Evolutionary conservation across 2,888 invertebrate genomes (phyloP), one percentile per base, ranked within the genome.

Genomic region (Pristionchus mayeri): DNA sequence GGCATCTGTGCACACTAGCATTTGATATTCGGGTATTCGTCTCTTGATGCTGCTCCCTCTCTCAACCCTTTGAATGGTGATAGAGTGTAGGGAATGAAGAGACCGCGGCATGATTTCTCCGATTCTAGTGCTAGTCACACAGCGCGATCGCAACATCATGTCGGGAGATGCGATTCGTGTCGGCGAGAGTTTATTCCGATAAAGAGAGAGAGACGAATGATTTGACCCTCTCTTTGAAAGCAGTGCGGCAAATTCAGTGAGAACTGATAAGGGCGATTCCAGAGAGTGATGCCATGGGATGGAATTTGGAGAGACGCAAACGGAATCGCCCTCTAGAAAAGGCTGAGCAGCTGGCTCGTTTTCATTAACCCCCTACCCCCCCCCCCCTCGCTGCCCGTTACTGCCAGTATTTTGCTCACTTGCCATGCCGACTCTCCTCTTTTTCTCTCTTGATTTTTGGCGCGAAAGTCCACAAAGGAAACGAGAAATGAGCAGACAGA

Each of bases 401-500:
- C 71, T 21, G 44, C n/a, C n/a, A 27, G 57, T 60, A 67, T 67
- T n/a, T n/a, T 37, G 67, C 40, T 71, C 71, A 71, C 24, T 40
- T 71, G 40, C 40, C 71, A 37, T 71, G 71, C 71, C 71, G 71
- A 34, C 63, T 24, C 24, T 18, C 40, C 71, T 67, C 67, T 24
- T 63, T 63, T 40, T 71, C 63, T 18, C 21, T 34, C 40, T 40
- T 24, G 40, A 71, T 37, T 71, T 71, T 71, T 71, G 71, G 71
- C 71, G 71, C 71, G 40, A 71, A 71, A 37, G 7, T 24, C 37
- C 24, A 71, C 71, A 71, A 71, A 71, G 44, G 71, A 44, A 13
- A 71, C 44, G 71, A 24, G 63, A 34, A 63, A 63, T n/a, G n/a
- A n/a, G n/a, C n/a, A 63, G 63, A 63, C 63, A 13, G 71, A 71